These are phyloP conservation scores for Rousettus leschenaultii DNA, from an alignment of 2,113 vertebrate species.

Conservation along the genomic window DNA sequence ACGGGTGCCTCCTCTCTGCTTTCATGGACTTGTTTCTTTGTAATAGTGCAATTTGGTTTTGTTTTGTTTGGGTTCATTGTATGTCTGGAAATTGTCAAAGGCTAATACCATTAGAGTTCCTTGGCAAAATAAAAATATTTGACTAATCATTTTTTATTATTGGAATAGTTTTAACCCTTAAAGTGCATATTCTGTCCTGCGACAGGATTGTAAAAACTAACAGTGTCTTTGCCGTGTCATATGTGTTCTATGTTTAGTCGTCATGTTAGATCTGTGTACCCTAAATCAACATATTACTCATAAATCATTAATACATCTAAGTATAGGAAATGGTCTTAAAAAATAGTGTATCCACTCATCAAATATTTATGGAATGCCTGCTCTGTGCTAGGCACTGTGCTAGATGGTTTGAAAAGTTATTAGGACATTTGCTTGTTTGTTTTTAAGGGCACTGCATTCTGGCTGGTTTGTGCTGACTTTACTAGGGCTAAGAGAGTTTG, in stretches of 20 bases:
- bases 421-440: not conserved
- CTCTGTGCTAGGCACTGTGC: not conserved
- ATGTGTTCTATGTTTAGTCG: slow-evolving; percentile 68
- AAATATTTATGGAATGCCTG: slow-evolving; percentile 67
- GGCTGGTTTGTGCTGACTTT: slow-evolving; percentile 33
- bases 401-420: not conserved
- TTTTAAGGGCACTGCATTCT: not conserved
- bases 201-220: slow-evolving; percentile 71
- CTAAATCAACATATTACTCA: slow-evolving; percentile 65
- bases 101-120: slow-evolving; percentile 75
- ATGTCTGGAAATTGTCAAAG: slow-evolving; percentile 77
- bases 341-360: not conserved
- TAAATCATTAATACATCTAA: slow-evolving; percentile 64
- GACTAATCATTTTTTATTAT: slow-evolving; percentile 70
- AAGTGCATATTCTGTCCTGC: slow-evolving; percentile 58
- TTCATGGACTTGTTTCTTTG: slow-evolving; percentile 81
- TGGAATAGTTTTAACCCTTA: slow-evolving; percentile 76
- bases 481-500: not conserved
- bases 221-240: slow-evolving; percentile 14
- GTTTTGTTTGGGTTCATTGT: slow-evolving; percentile 73
- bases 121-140: slow-evolving; percentile 75
- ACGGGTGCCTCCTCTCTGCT: slow-evolving; percentile 64
- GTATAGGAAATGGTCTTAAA: slow-evolving; percentile 54
- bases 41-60: slow-evolving; percentile 87
- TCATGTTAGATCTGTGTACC: slow-evolving; percentile 69